Evolutionary conservation across 2,888 invertebrate genomes (phyloP), one percentile per base, ranked within the genome.

Genomic region (Rhagonycha fulva): DNA sequence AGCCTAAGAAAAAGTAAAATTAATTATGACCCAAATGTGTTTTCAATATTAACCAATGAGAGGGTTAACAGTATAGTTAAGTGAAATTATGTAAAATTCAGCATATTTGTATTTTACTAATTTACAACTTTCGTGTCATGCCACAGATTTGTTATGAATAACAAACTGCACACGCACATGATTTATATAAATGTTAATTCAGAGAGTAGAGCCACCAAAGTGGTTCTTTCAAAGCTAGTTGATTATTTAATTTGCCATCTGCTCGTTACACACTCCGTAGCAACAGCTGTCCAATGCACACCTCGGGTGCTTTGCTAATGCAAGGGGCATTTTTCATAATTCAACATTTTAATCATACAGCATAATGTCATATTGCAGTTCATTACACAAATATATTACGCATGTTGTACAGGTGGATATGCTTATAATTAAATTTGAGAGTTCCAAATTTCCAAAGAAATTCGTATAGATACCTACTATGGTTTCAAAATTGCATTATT

Each of bases 181-280:
- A 79, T 79, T 79, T 79, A 78, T 78, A 79, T 78, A 79, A 79
- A 79, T 79, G 78, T 79, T 79, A 79, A 79, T 79, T 79, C 73
- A 62, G 75, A 74, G 74, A 62, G 73, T 62, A 72, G 72, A 76
- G 76, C 79, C 71, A 79, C 74, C 72, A 76, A 78, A 76, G 76
- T 76, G 76, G 76, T 77, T 78, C 78, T 80, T 78, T 78, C 72
- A 76, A 78, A 80, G 80, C 80, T 76, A 76, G 75, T 79, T 79
- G 79, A 80, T 80, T 80, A 80, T 80, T 80, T 80, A 80, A 80
- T 80, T 80, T 76, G 79, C 80, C 80, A 80, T 80, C 80, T 80
- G 80, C 79, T 79, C 72, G 73, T 74, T 76, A 75, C 79, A 78
- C 79, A 77, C 77, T 70, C 78, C 75, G 75, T 71, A 77, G 72